These are phyloP conservation scores for Nomia melanderi DNA, from an alignment of 1,140 invertebrate species.

Conservation along the genomic window DNA sequence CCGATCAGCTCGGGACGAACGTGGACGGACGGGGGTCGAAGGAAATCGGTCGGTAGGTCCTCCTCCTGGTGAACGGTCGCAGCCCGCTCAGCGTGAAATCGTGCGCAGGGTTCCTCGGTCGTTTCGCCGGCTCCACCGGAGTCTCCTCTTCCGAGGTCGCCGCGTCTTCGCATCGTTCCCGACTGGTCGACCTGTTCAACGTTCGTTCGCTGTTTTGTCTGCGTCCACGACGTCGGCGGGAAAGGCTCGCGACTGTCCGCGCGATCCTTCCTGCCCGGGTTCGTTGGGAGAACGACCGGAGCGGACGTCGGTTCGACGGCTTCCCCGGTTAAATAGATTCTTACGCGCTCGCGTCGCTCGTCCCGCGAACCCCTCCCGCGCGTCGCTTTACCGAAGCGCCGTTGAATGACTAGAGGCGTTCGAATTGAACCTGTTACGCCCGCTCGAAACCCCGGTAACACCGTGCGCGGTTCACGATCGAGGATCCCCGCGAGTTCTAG, in stretches of 20 bases:
- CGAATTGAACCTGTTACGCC: conserved; percentile 49
- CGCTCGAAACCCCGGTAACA: no score
- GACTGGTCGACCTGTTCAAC: conserved; percentile 71
- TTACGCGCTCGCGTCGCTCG: not conserved
- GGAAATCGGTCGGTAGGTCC: conserved; percentile 77
- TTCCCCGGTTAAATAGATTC: not conserved
- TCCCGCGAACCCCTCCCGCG: not conserved
- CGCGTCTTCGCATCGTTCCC: conserved; percentile 66
- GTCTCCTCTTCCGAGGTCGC: conserved; percentile 66
- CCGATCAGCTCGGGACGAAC: conserved; percentile 64
- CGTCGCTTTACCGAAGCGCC: conserved; percentile 72
- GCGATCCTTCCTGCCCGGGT: not conserved
- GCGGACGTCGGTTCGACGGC: conserved; percentile 2
- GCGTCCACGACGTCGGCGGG: conserved; percentile 7
- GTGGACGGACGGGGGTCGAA: conserved; percentile 74
- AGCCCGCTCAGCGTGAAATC: conserved; percentile 68
- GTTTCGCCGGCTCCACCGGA: conserved; percentile 65
- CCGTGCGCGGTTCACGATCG: not conserved
- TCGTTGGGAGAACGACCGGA: not conserved
- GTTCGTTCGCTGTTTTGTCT: conserved; percentile 59
- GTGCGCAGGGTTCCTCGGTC: conserved; percentile 57
- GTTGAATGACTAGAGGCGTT: conserved; percentile 77
- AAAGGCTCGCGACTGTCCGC: not conserved
- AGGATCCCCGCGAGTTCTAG: no score
- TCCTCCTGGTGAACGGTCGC: conserved; percentile 75